Percentiles rank a stretch among this genome's conserved stretches.
These are phyloP conservation scores for Lampris megalopsis DNA, from an alignment of 2,113 vertebrate species.

Conservation along the genomic window DNA sequence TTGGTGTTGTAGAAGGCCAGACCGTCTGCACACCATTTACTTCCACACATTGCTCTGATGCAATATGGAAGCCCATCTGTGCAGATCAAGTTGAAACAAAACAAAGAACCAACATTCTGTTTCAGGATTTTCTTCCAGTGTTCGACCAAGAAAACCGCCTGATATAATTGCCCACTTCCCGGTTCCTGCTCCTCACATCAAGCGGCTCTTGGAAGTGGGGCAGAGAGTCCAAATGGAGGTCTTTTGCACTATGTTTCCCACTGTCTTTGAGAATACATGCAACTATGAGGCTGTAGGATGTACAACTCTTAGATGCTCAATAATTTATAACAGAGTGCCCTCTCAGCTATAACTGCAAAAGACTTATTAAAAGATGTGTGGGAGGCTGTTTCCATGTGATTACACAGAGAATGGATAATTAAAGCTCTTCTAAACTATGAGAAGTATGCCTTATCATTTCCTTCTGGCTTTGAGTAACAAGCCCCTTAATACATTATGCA, in stretches of 20 bases:
- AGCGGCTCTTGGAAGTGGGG: constrained; percentile 8
- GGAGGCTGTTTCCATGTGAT: constrained; percentile 76
- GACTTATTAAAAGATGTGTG: constrained; percentile 71
- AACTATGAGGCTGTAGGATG: constrained; percentile 37
- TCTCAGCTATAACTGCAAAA: constrained; percentile 71
- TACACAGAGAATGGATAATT: constrained; percentile 75
- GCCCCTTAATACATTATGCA: constrained; percentile 73
- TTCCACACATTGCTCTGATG: constrained; percentile 41
- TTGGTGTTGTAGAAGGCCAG: constrained; percentile 18
- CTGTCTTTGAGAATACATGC: constrained; percentile 46
- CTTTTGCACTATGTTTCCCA: constrained; percentile 38
- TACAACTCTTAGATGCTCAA: constrained; percentile 61
- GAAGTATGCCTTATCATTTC: constrained; percentile 65
- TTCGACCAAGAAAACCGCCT: constrained; percentile 54
- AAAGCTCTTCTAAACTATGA: constrained; percentile 73
- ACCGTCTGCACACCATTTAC: constrained; percentile 20
- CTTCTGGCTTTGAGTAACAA: constrained; percentile 61
- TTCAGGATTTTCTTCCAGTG: constrained; percentile 45
- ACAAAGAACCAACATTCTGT: constrained; percentile 47
- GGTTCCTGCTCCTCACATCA: constrained; percentile 36
- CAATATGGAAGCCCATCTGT: constrained; percentile 62
- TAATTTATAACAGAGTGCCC: constrained; percentile 71
- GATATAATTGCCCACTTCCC: constrained; percentile 34
- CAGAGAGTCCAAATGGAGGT: constrained; percentile 44
- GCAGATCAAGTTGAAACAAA: constrained; percentile 42